Base-by-base conservation (phyloP, 2,113 vertebrate genomes). In the Scomber colias region DNA sequence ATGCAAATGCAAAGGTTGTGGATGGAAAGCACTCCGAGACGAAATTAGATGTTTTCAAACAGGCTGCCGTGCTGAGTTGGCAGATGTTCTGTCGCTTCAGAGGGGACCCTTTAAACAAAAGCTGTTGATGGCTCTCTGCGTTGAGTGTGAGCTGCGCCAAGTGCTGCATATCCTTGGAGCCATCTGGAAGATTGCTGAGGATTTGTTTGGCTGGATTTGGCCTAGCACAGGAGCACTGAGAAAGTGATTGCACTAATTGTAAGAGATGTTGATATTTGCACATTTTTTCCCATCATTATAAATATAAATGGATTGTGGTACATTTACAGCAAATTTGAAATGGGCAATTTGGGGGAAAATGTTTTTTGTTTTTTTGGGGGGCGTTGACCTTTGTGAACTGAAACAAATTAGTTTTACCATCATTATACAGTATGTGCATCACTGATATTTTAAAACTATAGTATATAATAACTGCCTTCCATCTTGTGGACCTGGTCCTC, bases 31-130 rank as follows among this genome's bases (percentile, higher is more conserved):
- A 46, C 81, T 83, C 62, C 57, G 56, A 64, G 81, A 91, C 85
- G 85, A 83, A 86, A 90, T 87, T 85, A 83, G 73, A 90, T 91
- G 77, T 91, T 89, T 90, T 74, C 75, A 56, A 88, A 75, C 59
- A 55, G 85, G 81, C 81, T 75, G 66, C 79, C 31, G 19, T 79
- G 84, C 84, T 81, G 82, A 71, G 75, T 46, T 87, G 86, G 80
- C 86, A 92, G 87, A 91, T 87, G 88, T 88, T 90, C 81, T 75
- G 71, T 88, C 54, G 24, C 91, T 84, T 84, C 79, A 79, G 65
- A 46, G 16, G 75, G 40, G 76, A 81, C 74, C 72, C 80, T 85
- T 71, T 75, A 81, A 87, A 87, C 85, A 87, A 88, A 82, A 81
- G 83, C 75, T 63, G 82, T 49, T 14, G 75, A 86, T 84, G 87